Evolutionary conservation across 2,888 invertebrate genomes (phyloP).

Genomic region (Halictus quadricinctus): DNA sequence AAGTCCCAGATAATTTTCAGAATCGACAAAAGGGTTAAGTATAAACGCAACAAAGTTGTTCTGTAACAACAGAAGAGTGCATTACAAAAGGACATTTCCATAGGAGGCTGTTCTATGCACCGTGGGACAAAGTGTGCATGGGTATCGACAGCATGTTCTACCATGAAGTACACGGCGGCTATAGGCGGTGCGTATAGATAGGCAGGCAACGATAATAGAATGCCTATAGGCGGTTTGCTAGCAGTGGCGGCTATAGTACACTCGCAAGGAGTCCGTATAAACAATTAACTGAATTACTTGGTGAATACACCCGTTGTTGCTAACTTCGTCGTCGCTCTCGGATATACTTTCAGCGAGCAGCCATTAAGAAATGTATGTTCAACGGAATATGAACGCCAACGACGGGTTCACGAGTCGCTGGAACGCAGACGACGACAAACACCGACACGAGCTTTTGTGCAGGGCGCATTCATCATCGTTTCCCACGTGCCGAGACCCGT

Average conservation of each 20-base stretch:
- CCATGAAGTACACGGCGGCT: background rate
- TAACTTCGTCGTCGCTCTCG: background rate
- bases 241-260: background rate
- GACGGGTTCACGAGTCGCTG: conserved; percentile 22
- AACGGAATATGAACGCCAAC: background rate
- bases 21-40: background rate
- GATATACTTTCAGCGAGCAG: background rate
- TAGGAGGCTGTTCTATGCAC: no score
- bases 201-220: background rate
- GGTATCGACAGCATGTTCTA: background rate
- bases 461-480: conserved; percentile 40
- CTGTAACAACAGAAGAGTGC: background rate
- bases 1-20: background rate
- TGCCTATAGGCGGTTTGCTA: background rate
- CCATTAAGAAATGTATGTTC: background rate
- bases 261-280: background rate
- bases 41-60: background rate
- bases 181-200: background rate
- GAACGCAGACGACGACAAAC: conserved; percentile 8
- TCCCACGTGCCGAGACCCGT: conserved; percentile 25
- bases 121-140: background rate
- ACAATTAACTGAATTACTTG: background rate
- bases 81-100: background rate
- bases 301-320: background rate
- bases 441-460: conserved; percentile 41